phyloP scores from a whole-genome alignment of 35 echinoderm and acorn worm genomes.

The Lytechinus variegatus region DNA sequence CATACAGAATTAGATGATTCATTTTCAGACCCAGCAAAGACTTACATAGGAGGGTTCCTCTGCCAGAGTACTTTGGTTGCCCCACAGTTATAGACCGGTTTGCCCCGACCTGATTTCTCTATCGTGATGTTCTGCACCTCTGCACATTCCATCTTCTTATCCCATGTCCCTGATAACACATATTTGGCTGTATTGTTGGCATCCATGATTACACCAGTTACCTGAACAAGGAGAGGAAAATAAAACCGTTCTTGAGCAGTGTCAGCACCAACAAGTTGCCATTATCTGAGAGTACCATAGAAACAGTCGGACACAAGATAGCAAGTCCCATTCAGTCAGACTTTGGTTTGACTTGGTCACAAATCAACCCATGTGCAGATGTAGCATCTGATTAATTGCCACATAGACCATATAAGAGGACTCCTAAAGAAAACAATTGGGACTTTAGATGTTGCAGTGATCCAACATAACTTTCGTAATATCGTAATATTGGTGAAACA shows the following conservation, averaged over 20 bases:
- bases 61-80: slow-evolving; percentile 90
- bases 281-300: no score
- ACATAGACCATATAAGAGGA: no score
- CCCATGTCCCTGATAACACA: slow-evolving; percentile 97
- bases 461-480: no score
- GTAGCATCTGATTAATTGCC: no score
- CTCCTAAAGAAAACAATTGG: no score
- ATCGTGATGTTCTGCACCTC: slow-evolving; percentile 76
- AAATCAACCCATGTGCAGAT: no score
- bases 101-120: slow-evolving; percentile 76
- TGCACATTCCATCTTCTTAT: slow-evolving; percentile 94
- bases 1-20: neutral
- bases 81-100: slow-evolving; percentile 91
- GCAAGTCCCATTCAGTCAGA: no score
- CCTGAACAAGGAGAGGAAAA: slow-evolving; percentile 50
- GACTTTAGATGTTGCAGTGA: no score
- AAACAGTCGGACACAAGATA: no score
- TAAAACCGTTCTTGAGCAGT: neutral
- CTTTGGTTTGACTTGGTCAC: no score
- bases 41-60: slow-evolving; percentile 68
- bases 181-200: slow-evolving; percentile 76
- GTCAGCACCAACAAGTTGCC: no score
- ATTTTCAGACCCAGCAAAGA: neutral
- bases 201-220: slow-evolving; percentile 94
- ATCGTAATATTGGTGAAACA: no score